phyloP scores from a whole-genome alignment of 2,797 vertebrate species.

The Hapalemur alaotrensis region DNA sequence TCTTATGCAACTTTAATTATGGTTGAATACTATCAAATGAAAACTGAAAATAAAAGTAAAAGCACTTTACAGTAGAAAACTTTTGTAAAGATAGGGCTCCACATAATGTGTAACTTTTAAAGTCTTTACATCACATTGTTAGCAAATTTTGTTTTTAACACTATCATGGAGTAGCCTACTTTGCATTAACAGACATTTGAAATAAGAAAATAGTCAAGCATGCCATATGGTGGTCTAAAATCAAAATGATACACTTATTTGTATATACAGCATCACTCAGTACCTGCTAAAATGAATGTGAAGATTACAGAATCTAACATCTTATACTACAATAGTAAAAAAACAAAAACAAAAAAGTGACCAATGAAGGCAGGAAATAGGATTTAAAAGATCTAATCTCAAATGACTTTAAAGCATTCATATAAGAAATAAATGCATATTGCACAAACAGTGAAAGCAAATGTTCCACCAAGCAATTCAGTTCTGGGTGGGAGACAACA shows the following conservation, averaged over 20 bases:
- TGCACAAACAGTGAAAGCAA: constrained; percentile 98
- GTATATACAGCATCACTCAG: constrained; percentile 98
- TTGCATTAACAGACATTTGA: constrained; percentile 95
- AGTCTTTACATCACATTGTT: constrained; percentile 89
- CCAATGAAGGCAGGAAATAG: constrained; percentile 87
- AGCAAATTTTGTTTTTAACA: constrained; percentile 92
- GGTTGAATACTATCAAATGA: constrained; percentile 89
- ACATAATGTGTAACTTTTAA: constrained; percentile 86
- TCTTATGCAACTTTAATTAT: constrained; percentile 90
- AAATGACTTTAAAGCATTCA: constrained; percentile 95
- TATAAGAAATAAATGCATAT: constrained; percentile 94
- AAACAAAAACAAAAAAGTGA: constrained; percentile 83
- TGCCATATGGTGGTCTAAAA: constrained; percentile 95
- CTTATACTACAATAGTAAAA: constrained; percentile 92
- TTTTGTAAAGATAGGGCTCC: constrained; percentile 88
- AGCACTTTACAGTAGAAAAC: constrained; percentile 87
- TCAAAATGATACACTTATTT: constrained; percentile 92
- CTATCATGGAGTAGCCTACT: constrained; percentile 94
- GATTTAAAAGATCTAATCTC: constrained; percentile 89
- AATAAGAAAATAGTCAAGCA: constrained; percentile 91
- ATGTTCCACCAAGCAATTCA: constrained; percentile 92
- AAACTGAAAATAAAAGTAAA: constrained; percentile 84
- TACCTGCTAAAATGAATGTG: constrained; percentile 99
- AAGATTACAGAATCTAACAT: constrained; percentile 92
- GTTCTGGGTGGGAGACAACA: constrained; percentile 88